Evolutionary conservation across 2,888 invertebrate genomes (phyloP), one percentile per base, ranked within the genome.

Genomic region (Apotomis turbidana): DNA sequence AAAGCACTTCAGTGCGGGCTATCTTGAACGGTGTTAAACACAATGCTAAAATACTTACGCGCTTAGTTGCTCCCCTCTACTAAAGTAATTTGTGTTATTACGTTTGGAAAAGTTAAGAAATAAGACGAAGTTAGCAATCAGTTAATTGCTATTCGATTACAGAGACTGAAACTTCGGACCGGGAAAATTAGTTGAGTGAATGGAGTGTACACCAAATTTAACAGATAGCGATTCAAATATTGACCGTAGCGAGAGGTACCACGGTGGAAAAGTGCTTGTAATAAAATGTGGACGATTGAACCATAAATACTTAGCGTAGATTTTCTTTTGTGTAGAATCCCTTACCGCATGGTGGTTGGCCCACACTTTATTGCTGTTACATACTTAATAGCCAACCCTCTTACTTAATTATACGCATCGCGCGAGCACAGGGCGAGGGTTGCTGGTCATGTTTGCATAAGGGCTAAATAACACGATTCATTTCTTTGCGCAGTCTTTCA

Each of bases 361-460:
- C 79, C 79, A 75, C 81, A 83, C 85, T 88, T 88, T 90, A 90
- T 91, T 88, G 87, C 89, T 89, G 85, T 87, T 90, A 90, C 90
- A 91, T 90, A 87, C 89, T 90, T 91, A 89, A 90, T 90, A 88
- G 85, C 87, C 27, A 87, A 87, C 88, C 89, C 90, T 88, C 83
- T 89, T 90, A 88, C 86, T 91, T 91, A 91, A 92, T 92, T 91
- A 92, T 90, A 88, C 88, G 89, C 84, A 87, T 84, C 86, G 86
- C 83, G 83, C 83, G 82, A 79, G 79, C 2, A 82, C 49, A 79
- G 78, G 80, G 79, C 81, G 79, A 76, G 27, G 27, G 27, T 27
- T 78, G 76, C 77, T 76, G 81, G 81, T 79, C 80, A 78, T 87
- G 88, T 90, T 86, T 84, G 87, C 85, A 82, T 82, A 87, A 85